Evolutionary conservation across 30 jellyfish, hydroid and myxozoan genomes (phyloP).

Genomic region (Aurelia sp.): DNA sequence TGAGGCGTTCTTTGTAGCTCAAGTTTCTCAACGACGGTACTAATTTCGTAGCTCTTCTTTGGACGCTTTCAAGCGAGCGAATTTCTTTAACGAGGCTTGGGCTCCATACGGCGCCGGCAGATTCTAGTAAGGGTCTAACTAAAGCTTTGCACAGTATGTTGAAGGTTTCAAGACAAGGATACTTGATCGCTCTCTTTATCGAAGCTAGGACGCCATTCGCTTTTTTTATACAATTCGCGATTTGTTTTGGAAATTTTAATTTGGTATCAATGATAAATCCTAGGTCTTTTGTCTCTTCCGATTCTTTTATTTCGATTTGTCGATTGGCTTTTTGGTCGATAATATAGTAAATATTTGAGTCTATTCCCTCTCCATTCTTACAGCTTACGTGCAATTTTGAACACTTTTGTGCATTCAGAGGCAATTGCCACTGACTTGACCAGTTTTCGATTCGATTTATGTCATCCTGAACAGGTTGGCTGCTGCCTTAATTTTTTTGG

Average conservation of each 20-base stretch:
- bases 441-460: not conserved
- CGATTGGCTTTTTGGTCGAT: not conserved
- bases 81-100: slow-evolving; percentile 1
- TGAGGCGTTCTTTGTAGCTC: slow-evolving; percentile 5
- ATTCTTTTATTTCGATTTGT: not conserved
- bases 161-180: too few relatives aligned
- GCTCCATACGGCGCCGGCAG: slow-evolving; percentile 11
- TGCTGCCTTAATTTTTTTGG: too few relatives aligned
- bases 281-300: slow-evolving; percentile 1
- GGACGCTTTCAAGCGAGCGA: not conserved
- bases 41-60: too few relatives aligned
- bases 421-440: slow-evolving; percentile 1
- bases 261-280: not conserved
- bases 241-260: slow-evolving; percentile 7
- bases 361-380: not conserved
- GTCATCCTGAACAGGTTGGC: not conserved
- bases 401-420: not conserved
- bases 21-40: not conserved
- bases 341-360: not conserved
- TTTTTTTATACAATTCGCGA: not conserved
- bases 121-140: not conserved
- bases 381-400: not conserved
- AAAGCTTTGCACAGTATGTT: too few relatives aligned
- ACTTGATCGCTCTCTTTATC: too few relatives aligned
- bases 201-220: not conserved